Conservation (phyloP, 53 echinoderm and acorn worm genomes). For the Glandiceps talaboti region DNA sequence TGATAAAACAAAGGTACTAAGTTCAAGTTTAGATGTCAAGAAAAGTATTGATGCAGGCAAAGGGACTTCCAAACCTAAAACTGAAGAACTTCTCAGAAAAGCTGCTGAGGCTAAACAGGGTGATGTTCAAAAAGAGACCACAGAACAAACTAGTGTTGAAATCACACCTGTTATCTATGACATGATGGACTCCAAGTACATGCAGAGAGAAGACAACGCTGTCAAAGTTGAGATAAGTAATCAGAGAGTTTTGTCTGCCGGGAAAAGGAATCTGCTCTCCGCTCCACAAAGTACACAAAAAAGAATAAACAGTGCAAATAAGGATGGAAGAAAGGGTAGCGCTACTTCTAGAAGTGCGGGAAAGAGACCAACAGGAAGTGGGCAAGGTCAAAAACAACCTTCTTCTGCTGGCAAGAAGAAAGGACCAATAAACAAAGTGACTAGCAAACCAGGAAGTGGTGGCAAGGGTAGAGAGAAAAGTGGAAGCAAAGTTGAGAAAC, state of each 20-base stretch:
- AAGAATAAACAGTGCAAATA: background rate
- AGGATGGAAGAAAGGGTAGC: background rate
- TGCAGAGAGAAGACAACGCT: constrained; percentile 1
- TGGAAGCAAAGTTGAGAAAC: constrained; percentile 15
- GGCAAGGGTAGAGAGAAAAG: constrained; percentile 19
- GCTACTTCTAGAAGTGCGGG: background rate
- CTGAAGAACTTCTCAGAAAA: background rate
- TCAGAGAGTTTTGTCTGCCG: background rate
- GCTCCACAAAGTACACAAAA: background rate
- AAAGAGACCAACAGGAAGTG: background rate
- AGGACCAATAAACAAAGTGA: background rate
- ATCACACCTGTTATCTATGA: constrained; percentile 77
- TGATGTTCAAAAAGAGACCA: background rate
- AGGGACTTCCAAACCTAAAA: background rate
- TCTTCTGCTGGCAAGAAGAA: background rate
- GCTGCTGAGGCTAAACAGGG: background rate
- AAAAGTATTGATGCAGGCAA: background rate
- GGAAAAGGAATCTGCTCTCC: background rate
- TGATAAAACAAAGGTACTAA: too few relatives aligned
- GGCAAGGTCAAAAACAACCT: background rate
- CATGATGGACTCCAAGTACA: constrained; percentile 49
- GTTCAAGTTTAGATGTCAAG: background rate
- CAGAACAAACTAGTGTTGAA: constrained; percentile 19
- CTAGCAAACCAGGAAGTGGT: constrained; percentile 11
- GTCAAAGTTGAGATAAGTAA: background rate